Base-by-base conservation (phyloP, 1,140 invertebrate species). In the Patella vulgata region DNA sequence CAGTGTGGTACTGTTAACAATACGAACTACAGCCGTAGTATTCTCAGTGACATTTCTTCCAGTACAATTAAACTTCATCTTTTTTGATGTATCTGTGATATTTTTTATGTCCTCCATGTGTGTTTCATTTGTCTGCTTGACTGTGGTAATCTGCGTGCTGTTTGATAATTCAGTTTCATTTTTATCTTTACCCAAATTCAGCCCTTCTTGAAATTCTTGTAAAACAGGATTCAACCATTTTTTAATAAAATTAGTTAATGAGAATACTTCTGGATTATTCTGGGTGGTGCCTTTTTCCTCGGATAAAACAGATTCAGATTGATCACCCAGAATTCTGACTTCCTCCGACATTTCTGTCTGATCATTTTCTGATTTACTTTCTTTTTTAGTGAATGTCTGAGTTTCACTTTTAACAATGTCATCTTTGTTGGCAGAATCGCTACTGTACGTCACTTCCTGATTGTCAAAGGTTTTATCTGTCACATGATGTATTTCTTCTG, bases 1-100 rank as follows among this genome's bases (percentile, higher is more conserved):
- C 11, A 90, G 66, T 61, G 85, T 82, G 57, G 80, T 71, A 48
- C 78, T 79, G 53, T 81, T 82, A 6, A 82, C 71, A 17, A 83
- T 68, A 47, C 71, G 69, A 5, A 80, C 61, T 8, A 48, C 36
- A 25, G 61, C 66, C 48, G 71, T 76, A n/a, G 43, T 52, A 63
- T 75, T 79, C 27, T 66, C 70, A 3, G 73, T 76, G 17, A 74
- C 51, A 68, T 79, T 80, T 65, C 61, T 76, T n/a, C 75, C 69
- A 31, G 57, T 64, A 61, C 79, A 81, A 28, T 75, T 70, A 70
- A 81, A 81, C 59, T 77, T 77, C 21, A 60, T 67, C 54, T 77
- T 79, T 65, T 75, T 80, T 9, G 43, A 47, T 23, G 55, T n/a
- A 6, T 71, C 71, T n/a, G 76, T 71, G 33, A 52, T 46, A 60